Evolutionary conservation across 2,888 invertebrate genomes (phyloP), one percentile per base, ranked within the genome.

Genomic region (Mesoligia furuncula): DNA sequence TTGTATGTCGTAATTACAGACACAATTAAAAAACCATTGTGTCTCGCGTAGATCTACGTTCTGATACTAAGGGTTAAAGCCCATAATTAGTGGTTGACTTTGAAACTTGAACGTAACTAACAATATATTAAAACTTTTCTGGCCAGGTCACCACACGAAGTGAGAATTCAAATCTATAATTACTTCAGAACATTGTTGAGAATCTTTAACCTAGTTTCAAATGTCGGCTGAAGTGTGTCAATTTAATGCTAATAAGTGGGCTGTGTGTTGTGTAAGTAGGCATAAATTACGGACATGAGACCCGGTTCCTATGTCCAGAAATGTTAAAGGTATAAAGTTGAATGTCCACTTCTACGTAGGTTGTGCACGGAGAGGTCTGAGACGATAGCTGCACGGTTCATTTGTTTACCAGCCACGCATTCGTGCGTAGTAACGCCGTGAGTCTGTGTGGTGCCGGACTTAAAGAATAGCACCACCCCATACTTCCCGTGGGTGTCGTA

Each of bases 191-290:
- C 59, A 65, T 72, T 69, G 76, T 77, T 45, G 27, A 65, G 71
- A 76, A 80, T 83, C 71, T 82, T 82, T 79, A 79, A 68, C 83
- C 82, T 70, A 83, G 83, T 82, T 82, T 71, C 67, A 79, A 72
- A 83, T 75, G 74, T 57, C 64, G 45, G 64, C 27, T 15, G 61
- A 79, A 83, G 51, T 79, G 71, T 79, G 79, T 72, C 83, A 42
- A 72, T 74, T 57, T 73, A 51, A 71, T 79, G 71, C 61, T 83
- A 83, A 83, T 79, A 83, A 83, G 70, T 69, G 71, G 62, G n/a
- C 48, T 64, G 69, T 74, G 57, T 71, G 59, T 74, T 69, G 48
- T 65, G n/a, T 72, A 72, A 72, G 77, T 59, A 31, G 69, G 81
- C 75, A 72, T 77, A 76, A 59, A 64, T 77, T 81, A 71, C 20